Percentiles rank a stretch among this genome's conserved stretches.
These are phyloP conservation scores for Drosophila sp. DNA, from an alignment of 1,140 invertebrate genomes.

Conservation along the genomic window DNA sequence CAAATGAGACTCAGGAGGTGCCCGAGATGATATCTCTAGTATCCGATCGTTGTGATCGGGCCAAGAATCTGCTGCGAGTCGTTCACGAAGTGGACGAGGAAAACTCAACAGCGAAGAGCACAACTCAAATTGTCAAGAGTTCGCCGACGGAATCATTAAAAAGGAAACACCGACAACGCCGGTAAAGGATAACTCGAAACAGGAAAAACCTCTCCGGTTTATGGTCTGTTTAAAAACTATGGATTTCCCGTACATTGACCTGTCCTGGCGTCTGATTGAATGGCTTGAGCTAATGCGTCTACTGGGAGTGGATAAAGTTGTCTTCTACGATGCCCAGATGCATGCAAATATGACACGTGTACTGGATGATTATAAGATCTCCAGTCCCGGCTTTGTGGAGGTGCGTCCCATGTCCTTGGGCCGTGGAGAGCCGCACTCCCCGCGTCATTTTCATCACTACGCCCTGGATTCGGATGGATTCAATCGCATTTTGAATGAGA, in stretches of 20 bases:
- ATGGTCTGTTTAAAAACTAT: constrained; percentile 97
- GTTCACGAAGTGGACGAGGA: constrained; percentile 87
- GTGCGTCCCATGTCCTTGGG: constrained; percentile 89
- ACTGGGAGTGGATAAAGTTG: constrained; percentile 95
- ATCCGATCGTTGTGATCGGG: constrained; percentile 89
- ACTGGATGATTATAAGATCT: constrained; percentile 83
- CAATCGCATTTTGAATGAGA: constrained; percentile 88
- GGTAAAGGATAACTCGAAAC: not conserved
- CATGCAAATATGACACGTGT: constrained; percentile 96
- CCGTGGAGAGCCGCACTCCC: constrained; percentile 85
- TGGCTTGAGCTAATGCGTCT: constrained; percentile 96
- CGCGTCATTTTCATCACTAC: constrained; percentile 88
- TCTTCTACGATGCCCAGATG: constrained; percentile 94
- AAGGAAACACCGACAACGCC: not conserved
- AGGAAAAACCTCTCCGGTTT: constrained; percentile 87
- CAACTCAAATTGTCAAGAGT: not conserved
- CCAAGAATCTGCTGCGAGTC: constrained; percentile 92
- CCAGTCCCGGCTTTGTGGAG: constrained; percentile 85
- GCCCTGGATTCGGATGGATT: constrained; percentile 49
- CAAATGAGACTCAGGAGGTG: constrained; percentile 86
- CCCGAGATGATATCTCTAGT: constrained; percentile 94
- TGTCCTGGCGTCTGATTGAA: constrained; percentile 94
- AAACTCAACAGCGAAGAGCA: not conserved
- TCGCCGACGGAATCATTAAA: too few relatives aligned
- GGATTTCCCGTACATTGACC: constrained; percentile 94